phyloP scores from a whole-genome alignment of 2,797 vertebrate genomes.

The Lagorchestes hirsutus region DNA sequence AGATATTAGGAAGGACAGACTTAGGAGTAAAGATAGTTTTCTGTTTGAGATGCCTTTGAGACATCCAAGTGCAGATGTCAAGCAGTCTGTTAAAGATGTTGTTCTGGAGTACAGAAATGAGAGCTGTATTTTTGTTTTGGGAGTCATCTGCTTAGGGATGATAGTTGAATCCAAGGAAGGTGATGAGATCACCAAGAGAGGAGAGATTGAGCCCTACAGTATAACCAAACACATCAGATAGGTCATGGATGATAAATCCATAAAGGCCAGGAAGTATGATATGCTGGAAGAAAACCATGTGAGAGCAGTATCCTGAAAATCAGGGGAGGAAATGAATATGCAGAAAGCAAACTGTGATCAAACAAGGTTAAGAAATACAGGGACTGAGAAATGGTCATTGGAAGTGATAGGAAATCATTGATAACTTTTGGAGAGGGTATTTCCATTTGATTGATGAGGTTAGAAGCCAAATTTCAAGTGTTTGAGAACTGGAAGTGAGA shows the following conservation, averaged over 20 bases:
- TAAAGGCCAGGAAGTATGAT: neutral
- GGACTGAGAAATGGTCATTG: neutral
- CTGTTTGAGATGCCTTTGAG: neutral
- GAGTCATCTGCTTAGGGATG: neutral
- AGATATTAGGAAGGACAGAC: neutral
- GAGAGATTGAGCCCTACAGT: neutral
- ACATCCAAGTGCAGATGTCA: neutral
- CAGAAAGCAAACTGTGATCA: neutral
- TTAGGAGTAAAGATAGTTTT: neutral
- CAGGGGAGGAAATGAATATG: neutral
- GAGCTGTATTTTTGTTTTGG: neutral
- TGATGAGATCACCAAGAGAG: neutral
- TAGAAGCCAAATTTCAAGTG: neutral
- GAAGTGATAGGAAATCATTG: neutral
- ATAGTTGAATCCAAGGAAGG: neutral
- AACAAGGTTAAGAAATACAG: neutral
- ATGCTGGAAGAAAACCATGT: neutral
- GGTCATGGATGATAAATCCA: neutral
- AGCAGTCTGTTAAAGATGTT: neutral
- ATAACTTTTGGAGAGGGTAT: neutral
- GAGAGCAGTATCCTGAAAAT: neutral
- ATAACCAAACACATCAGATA: neutral
- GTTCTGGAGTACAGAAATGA: neutral
- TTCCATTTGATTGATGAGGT: neutral
- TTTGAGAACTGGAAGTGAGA: neutral